Evolutionary conservation across 2,888 invertebrate species (phyloP).

Genomic region (Aricia artaxerxes): DNA sequence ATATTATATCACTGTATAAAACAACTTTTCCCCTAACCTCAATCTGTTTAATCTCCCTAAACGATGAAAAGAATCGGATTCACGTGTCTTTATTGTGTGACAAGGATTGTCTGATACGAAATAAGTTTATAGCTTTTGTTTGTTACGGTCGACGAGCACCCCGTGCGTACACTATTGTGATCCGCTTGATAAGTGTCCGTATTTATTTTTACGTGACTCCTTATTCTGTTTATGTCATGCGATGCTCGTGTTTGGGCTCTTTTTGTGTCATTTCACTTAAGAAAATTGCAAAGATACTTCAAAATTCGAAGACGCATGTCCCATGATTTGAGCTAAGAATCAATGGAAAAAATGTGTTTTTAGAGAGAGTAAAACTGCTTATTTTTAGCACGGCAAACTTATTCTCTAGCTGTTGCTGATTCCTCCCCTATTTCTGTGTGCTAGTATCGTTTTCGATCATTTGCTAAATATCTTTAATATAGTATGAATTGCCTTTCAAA

Average conservation of each 20-base stretch:
- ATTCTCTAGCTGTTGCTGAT: too few relatives aligned
- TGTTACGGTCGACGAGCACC: constrained; percentile 67
- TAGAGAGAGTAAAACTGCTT: not conserved
- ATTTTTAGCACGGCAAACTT: too few relatives aligned
- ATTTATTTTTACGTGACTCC: constrained; percentile 70
- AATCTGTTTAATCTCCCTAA: constrained; percentile 7
- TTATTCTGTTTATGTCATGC: constrained; percentile 56
- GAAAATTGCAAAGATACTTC: not conserved
- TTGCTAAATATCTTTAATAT: not conserved
- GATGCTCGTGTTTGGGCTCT: constrained; percentile 37
- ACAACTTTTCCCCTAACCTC: not conserved
- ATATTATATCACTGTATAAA: not conserved
- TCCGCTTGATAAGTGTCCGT: constrained; percentile 66
- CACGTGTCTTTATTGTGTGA: constrained; percentile 38
- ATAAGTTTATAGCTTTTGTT: constrained; percentile 74
- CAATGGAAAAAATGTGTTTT: not conserved
- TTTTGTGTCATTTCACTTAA: not conserved
- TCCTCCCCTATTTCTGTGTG: not conserved
- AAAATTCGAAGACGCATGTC: not conserved
- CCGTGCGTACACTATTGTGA: constrained; percentile 64
- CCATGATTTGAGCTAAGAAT: not conserved
- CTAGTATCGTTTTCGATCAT: constrained; percentile 15
- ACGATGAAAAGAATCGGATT: constrained; percentile 19
- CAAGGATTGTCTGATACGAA: constrained; percentile 64
- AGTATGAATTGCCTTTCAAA: not conserved